Evolutionary conservation across 2,797 vertebrate genomes (phyloP).

Genomic region (Masticophis lateralis): DNA sequence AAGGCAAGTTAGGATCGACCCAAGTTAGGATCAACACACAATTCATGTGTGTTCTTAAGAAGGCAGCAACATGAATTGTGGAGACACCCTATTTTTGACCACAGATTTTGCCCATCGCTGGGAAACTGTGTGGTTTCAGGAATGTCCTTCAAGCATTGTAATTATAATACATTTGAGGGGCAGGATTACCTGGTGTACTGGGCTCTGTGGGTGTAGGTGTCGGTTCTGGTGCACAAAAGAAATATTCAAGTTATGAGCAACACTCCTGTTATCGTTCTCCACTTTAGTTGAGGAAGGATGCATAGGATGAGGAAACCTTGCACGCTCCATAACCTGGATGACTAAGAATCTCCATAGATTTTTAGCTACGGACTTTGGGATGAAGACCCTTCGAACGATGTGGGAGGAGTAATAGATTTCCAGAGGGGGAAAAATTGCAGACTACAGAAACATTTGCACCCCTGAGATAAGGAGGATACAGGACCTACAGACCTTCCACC

Average conservation of each 20-base stretch:
- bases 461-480: too few species aligned
- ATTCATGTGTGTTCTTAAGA: constrained; percentile 57
- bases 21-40: not conserved
- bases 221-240: not conserved
- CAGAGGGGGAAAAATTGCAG: too few species aligned
- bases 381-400: too few species aligned
- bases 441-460: too few species aligned
- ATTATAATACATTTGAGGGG: not conserved
- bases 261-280: not conserved
- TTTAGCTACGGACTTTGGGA: too few species aligned
- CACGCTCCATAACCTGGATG: too few species aligned
- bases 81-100: constrained; percentile 71
- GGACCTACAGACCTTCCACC: too few species aligned
- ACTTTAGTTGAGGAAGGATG: not conserved
- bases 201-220: not conserved
- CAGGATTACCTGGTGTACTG: not conserved
- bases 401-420: too few species aligned
- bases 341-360: too few species aligned
- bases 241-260: not conserved
- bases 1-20: not conserved
- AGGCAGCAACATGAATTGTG: constrained; percentile 67
- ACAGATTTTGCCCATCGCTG: not conserved
- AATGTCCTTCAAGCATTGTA: not conserved
- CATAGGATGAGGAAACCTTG: not conserved
- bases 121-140: not conserved